Evolutionary conservation across 1,140 invertebrate genomes (phyloP).

Genomic region (Hylyphantes graminicola): DNA sequence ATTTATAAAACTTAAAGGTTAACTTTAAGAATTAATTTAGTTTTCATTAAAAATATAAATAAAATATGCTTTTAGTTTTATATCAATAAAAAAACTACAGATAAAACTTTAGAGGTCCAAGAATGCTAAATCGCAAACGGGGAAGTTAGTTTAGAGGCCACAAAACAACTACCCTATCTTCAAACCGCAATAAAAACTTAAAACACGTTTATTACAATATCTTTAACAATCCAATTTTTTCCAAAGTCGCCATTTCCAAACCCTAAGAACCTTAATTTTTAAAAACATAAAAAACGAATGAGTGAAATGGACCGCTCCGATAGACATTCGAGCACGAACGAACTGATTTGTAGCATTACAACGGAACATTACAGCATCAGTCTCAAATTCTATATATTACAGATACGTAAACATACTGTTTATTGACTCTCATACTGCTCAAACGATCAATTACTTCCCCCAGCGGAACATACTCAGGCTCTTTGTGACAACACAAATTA

Average conservation of each 20-base stretch:
- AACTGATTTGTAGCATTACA: slow-evolving; percentile 7
- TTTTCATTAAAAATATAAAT: no score
- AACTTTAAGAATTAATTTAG: no score
- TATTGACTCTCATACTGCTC: slow-evolving; percentile 13
- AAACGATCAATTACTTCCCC: slow-evolving; percentile 24
- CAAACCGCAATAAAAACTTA: no score
- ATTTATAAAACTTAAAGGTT: no score
- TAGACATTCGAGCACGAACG: slow-evolving; percentile 9
- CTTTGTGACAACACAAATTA: slow-evolving; percentile 36
- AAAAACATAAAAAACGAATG: slow-evolving; percentile 42
- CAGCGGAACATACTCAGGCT: slow-evolving; percentile 22
- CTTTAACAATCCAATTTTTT: no score
- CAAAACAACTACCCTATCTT: no score
- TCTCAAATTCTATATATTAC: background rate
- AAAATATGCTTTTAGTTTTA: no score
- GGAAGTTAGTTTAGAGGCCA: no score
- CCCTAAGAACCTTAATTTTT: slow-evolving; percentile 32
- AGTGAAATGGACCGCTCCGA: slow-evolving; percentile 9
- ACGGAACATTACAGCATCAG: background rate
- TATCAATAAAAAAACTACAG: no score
- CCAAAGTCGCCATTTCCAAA: background rate
- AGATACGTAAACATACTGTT: slow-evolving; percentile 27
- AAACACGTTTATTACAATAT: no score
- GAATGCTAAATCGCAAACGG: no score
- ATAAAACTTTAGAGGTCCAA: no score